Percentiles rank a stretch among this genome's conserved stretches.
Evolutionary conservation across 2,797 vertebrate species (phyloP).

Genomic region (Emydoidea blandingii): DNA sequence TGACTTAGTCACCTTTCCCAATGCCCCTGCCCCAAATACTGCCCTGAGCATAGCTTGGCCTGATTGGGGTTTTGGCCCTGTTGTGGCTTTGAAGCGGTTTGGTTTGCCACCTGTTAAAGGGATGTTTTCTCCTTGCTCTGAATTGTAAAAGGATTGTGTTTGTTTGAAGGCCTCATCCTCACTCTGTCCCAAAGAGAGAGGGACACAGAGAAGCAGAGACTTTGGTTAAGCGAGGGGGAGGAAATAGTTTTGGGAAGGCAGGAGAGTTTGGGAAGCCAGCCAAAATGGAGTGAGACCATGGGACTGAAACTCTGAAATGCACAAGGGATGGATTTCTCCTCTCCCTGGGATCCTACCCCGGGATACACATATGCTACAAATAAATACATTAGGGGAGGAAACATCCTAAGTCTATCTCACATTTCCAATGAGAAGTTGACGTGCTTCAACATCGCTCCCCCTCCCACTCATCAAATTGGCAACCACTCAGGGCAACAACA

Average conservation of each 20-base stretch:
- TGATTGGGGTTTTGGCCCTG: background rate
- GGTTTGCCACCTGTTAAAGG: background rate
- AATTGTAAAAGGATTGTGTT: background rate
- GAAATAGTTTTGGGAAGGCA: background rate
- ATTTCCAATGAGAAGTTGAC: background rate
- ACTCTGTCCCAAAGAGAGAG: background rate
- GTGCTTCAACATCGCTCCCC: accelerated
- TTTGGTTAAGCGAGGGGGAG: background rate
- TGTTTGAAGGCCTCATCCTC: background rate
- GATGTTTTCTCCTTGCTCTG: background rate
- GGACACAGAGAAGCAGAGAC: background rate
- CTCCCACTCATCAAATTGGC: background rate
- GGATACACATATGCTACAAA: background rate
- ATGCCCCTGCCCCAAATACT: background rate
- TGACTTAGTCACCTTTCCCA: background rate
- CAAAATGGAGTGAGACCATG: background rate
- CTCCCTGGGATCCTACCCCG: background rate
- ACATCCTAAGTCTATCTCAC: background rate
- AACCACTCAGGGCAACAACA: background rate
- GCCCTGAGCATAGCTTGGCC: background rate
- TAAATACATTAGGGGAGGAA: background rate
- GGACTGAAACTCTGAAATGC: background rate
- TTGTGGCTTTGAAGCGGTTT: background rate
- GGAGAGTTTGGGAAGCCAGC: background rate
- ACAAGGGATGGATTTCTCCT: background rate